These are phyloP conservation scores for Hyaena hyaena DNA, from an alignment of 2,113 vertebrate species.

Conservation along the genomic window DNA sequence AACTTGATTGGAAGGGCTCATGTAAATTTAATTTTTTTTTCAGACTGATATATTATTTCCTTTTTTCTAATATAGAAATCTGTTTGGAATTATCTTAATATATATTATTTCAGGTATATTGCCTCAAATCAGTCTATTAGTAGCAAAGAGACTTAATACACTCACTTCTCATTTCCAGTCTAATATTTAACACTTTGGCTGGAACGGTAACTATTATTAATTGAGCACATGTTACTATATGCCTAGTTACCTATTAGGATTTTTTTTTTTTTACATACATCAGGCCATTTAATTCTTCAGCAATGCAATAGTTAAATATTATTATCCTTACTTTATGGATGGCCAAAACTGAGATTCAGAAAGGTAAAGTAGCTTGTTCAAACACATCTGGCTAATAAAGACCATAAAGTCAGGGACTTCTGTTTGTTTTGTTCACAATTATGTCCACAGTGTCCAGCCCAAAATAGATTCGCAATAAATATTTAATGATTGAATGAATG, in stretches of 20 bases:
- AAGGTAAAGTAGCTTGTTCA: background rate
- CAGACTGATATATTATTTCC: slow-evolving; percentile 32
- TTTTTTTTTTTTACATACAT: slow-evolving; percentile 25
- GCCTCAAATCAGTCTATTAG: background rate
- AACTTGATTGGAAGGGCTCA: background rate
- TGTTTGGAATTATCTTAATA: slow-evolving; percentile 49
- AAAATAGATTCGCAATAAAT: slow-evolving; percentile 24
- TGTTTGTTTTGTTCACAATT: slow-evolving; percentile 33
- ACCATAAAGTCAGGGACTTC: background rate
- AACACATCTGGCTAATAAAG: background rate
- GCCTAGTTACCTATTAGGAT: background rate
- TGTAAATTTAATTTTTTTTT: slow-evolving; percentile 53
- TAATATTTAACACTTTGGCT: slow-evolving; percentile 6
- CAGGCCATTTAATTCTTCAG: slow-evolving; percentile 32
- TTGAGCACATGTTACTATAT: slow-evolving; percentile 20
- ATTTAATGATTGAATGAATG: slow-evolving; percentile 50
- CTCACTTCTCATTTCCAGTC: background rate
- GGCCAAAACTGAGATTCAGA: background rate
- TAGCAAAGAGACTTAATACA: background rate
- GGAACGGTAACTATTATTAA: slow-evolving; percentile 2
- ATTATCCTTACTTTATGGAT: background rate
- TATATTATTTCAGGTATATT: slow-evolving; percentile 1
- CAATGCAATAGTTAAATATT: slow-evolving; percentile 30
- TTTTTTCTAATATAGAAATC: background rate
- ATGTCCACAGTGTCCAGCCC: background rate